Conservation (phyloP, 2,113 vertebrate genomes). For the Amphilophus citrinellus region DNA sequence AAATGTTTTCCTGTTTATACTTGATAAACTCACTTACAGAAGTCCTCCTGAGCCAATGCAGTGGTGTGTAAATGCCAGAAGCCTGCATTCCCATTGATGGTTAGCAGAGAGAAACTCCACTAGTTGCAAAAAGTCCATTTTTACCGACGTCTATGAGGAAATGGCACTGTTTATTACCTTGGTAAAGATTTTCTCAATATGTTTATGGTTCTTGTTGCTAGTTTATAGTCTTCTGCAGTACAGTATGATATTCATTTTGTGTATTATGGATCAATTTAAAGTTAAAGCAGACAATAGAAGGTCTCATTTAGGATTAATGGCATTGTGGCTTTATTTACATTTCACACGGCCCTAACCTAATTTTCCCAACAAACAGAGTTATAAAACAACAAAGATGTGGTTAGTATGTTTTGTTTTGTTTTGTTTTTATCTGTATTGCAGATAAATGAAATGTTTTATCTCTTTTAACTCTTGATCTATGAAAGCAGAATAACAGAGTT, state of each 20-base stretch:
- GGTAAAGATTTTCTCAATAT: not conserved
- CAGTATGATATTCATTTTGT: not conserved
- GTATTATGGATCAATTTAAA: not conserved
- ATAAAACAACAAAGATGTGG: not conserved
- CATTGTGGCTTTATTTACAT: too few species aligned
- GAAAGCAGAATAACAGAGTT: not conserved
- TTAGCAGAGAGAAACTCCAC: not conserved
- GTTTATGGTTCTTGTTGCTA: not conserved
- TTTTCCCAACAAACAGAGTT: conserved; percentile 8
- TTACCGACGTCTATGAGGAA: not conserved
- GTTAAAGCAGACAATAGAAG: not conserved
- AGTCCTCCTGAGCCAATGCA: not conserved
- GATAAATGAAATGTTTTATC: not conserved
- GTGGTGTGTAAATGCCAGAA: not conserved
- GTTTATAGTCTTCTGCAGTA: not conserved
- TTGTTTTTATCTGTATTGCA: too few species aligned
- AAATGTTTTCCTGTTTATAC: not conserved
- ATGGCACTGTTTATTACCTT: not conserved
- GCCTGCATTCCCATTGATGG: not conserved
- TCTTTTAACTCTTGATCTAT: not conserved
- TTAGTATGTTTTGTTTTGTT: not conserved
- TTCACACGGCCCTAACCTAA: not conserved
- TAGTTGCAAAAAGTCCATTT: not conserved
- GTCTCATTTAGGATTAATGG: not conserved
- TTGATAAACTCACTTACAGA: not conserved